phyloP scores from a whole-genome alignment of 2,888 invertebrate species.

The Synanthedon formicaeformis region DNA sequence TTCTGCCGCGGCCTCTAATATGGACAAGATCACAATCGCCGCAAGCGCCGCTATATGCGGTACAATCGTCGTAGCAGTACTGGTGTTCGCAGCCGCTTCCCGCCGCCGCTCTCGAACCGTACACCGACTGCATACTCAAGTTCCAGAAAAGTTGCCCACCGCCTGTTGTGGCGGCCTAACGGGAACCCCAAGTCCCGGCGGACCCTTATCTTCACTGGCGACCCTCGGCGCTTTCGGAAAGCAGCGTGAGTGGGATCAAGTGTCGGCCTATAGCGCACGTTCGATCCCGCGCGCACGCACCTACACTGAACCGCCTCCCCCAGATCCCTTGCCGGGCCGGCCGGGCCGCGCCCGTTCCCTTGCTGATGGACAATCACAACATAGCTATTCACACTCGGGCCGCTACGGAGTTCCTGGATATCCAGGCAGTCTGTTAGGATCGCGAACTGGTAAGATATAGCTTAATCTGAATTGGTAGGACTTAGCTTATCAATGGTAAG shows the following conservation, averaged over 20 bases:
- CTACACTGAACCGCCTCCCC: conserved; percentile 73
- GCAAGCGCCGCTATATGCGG: conserved; percentile 94
- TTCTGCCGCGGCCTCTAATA: conserved; percentile 84
- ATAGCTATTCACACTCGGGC: conserved; percentile 88
- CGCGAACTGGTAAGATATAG: conserved; percentile 49
- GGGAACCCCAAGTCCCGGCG: conserved; percentile 82
- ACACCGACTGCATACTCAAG: conserved; percentile 78
- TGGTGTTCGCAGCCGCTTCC: conserved; percentile 90
- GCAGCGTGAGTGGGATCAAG: conserved; percentile 79
- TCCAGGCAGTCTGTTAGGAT: conserved; percentile 74
- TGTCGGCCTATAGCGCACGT: conserved; percentile 91
- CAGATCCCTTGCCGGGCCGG: conserved; percentile 83
- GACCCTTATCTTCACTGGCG: conserved; percentile 84
- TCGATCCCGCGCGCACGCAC: conserved; percentile 90
- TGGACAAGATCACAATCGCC: conserved; percentile 95
- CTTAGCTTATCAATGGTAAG: too few species aligned
- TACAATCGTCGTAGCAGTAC: conserved; percentile 90
- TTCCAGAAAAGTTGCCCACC: conserved; percentile 78
- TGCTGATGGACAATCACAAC: conserved; percentile 90
- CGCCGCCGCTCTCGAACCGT: conserved; percentile 82
- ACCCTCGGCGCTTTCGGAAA: conserved; percentile 87
- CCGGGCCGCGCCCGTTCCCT: conserved; percentile 83
- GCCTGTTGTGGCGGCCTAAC: conserved; percentile 81
- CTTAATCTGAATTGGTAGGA: conserved; percentile 3
- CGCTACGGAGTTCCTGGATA: conserved; percentile 82